Conservation (phyloP, 2,797 vertebrate genomes). For the Nyctalus aviator region DNA sequence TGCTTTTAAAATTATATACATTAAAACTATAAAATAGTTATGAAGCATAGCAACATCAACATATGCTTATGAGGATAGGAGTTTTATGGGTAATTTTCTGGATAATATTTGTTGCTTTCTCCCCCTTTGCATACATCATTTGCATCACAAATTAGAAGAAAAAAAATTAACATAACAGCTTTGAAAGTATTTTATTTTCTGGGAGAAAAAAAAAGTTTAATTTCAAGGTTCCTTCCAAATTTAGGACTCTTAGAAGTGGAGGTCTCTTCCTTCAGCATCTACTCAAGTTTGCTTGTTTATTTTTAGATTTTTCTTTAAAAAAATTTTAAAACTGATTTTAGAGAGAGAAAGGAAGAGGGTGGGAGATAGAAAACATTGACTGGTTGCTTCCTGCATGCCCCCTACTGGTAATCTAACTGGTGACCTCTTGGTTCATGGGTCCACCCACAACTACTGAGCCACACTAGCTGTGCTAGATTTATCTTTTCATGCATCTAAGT, state of each 20-base stretch:
- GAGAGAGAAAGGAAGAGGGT: too few relatives aligned
- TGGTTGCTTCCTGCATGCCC: too few relatives aligned
- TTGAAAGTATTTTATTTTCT: not conserved
- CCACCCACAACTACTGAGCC: too few relatives aligned
- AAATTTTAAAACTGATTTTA: too few relatives aligned
- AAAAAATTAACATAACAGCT: not conserved
- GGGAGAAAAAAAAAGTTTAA: not conserved
- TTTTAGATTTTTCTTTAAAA: not conserved
- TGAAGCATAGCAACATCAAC: not conserved
- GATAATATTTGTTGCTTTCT: not conserved
- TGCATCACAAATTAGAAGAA: not conserved
- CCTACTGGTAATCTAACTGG: too few relatives aligned
- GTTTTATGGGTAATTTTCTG: not conserved
- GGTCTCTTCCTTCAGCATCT: not conserved
- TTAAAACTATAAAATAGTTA: not conserved
- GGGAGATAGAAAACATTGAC: too few relatives aligned
- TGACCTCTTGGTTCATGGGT: too few relatives aligned
- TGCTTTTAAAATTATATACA: slow-evolving; percentile 7
- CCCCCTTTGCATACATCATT: not conserved
- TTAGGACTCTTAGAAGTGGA: not conserved
- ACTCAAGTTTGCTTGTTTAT: not conserved
- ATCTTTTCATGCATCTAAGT: not conserved
- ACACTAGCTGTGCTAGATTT: not conserved
- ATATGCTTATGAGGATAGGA: not conserved
- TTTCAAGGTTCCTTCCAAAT: not conserved